These are phyloP conservation scores for Microcebus ravelobensis DNA, from an alignment of 2,113 vertebrate species.

Conservation along the genomic window DNA sequence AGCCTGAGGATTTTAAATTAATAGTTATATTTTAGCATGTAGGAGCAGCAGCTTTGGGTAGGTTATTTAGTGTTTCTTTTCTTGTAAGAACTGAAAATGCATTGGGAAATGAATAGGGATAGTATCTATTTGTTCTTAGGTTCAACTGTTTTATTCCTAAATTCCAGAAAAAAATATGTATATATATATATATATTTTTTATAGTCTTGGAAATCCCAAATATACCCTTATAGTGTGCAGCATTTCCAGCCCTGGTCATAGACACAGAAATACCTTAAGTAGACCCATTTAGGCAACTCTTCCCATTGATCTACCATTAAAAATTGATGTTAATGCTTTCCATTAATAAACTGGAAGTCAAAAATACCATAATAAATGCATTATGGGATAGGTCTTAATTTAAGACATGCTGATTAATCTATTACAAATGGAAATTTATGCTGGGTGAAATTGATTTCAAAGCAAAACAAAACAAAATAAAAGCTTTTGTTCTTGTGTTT, in stretches of 20 bases:
- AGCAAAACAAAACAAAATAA: neutral
- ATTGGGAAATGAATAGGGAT: constrained; percentile 3
- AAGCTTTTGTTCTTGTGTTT: constrained; percentile 26
- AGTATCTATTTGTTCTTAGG: neutral
- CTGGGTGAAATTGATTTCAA: constrained; percentile 33
- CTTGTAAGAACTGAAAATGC: neutral
- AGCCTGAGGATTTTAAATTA: constrained; percentile 37
- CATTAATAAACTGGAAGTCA: constrained; percentile 28
- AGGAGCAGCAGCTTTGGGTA: constrained; percentile 32
- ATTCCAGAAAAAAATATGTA: neutral
- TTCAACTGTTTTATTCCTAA: neutral
- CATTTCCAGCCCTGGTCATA: neutral
- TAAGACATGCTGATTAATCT: constrained; percentile 46
- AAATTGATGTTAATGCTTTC: constrained; percentile 62
- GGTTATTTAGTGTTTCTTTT: neutral
- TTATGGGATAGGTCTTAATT: constrained; percentile 41
- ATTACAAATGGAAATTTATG: constrained; percentile 46
- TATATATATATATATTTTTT: neutral
- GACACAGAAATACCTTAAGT: constrained; percentile 22
- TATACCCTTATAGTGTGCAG: neutral
- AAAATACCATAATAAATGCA: neutral
- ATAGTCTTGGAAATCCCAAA: neutral
- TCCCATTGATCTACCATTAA: constrained; percentile 46
- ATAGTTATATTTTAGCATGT: neutral
- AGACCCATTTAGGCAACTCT: neutral